Evolutionary conservation across 2,113 vertebrate species (phyloP).

Genomic region (Phalacrocorax brasilianus): DNA sequence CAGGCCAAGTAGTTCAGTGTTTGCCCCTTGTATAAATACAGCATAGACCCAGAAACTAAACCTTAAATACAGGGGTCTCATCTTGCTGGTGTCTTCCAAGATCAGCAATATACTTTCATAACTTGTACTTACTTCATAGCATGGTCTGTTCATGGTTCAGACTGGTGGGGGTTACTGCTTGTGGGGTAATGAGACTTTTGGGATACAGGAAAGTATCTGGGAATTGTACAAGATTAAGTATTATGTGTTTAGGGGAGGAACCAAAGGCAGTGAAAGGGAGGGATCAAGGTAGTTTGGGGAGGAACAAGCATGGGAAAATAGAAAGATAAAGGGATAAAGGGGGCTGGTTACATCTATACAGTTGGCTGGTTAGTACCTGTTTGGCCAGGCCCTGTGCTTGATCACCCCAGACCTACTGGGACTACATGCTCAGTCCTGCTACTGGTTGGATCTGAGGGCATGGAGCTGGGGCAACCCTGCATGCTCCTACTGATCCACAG

Average conservation of each 20-base stretch:
- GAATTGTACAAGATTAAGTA: not conserved
- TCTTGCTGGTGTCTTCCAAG: not conserved
- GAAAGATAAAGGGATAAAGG: not conserved
- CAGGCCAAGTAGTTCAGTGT: not conserved
- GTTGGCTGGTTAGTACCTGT: not conserved
- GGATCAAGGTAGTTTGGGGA: not conserved
- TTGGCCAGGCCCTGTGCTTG: not conserved
- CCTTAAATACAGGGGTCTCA: not conserved
- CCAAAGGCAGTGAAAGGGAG: not conserved
- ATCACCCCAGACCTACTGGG: not conserved
- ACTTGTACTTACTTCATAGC: not conserved
- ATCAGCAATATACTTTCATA: not conserved
- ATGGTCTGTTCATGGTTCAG: not conserved
- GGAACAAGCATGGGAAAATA: not conserved
- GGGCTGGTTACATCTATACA: not conserved
- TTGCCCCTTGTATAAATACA: not conserved
- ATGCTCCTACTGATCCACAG: not conserved
- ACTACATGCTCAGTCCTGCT: not conserved
- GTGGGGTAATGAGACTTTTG: not conserved
- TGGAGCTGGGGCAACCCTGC: not conserved
- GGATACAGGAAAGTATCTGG: not conserved
- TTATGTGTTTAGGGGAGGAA: not conserved
- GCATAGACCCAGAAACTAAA: not conserved
- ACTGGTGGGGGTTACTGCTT: not conserved
- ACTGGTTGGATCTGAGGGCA: not conserved